Evolutionary conservation across 2,113 vertebrate genomes (phyloP).

Genomic region (Azemiops feae): DNA sequence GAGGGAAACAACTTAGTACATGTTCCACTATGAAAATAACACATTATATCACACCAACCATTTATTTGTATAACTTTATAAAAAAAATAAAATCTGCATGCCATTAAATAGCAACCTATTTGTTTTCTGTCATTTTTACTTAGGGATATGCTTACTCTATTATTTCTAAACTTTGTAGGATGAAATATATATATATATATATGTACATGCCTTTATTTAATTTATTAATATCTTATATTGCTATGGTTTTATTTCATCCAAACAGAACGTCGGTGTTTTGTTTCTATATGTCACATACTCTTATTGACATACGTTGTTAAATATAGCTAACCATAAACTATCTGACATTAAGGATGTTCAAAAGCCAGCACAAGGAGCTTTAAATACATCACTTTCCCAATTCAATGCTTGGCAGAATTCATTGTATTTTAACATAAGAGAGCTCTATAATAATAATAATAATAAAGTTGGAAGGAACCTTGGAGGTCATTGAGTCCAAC

Average conservation of each 20-base stretch:
- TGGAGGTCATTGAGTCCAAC: too few relatives aligned
- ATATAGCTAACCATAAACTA: not conserved
- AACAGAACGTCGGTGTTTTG: not conserved
- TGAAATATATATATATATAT: too few relatives aligned
- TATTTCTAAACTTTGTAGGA: too few relatives aligned
- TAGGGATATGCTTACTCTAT: too few relatives aligned
- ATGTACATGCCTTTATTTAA: too few relatives aligned
- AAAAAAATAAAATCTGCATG: not conserved
- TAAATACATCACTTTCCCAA: rapidly evolving
- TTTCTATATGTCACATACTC: not conserved
- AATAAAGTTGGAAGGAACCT: too few relatives aligned
- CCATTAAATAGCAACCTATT: not conserved
- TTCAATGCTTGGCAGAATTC: not conserved
- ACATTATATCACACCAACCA: not conserved
- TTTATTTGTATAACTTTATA: not conserved
- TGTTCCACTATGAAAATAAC: not conserved
- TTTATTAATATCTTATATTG: too few relatives aligned
- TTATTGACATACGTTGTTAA: too few relatives aligned
- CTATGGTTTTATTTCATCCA: not conserved
- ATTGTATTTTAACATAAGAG: not conserved
- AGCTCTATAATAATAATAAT: too few relatives aligned
- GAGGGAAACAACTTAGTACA: not conserved
- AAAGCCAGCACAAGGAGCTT: not conserved
- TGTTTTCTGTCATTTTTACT: too few relatives aligned
- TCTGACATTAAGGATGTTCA: not conserved